These are phyloP conservation scores for Nephrotoma flavescens DNA, from an alignment of 2,888 invertebrate species.

Conservation along the genomic window DNA sequence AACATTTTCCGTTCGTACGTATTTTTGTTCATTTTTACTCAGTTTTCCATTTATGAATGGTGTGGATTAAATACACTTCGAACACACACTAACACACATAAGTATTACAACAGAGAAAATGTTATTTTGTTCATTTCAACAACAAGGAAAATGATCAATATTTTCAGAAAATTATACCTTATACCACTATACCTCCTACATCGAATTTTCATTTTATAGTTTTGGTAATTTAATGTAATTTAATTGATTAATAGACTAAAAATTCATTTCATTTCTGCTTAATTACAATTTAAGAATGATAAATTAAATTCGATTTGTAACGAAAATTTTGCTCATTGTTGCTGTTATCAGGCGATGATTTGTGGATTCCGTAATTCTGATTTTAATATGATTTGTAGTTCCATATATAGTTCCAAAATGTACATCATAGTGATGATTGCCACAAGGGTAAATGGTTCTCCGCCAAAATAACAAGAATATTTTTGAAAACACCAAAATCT, in stretches of 20 bases:
- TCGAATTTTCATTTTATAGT: not conserved
- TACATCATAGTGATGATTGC: too few species aligned
- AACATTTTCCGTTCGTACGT: not conserved
- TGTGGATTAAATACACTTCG: not conserved
- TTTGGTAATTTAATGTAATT: not conserved
- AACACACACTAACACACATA: not conserved
- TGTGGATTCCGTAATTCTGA: not conserved
- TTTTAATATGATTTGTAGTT: not conserved
- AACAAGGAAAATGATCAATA: not conserved
- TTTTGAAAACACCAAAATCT: too few species aligned
- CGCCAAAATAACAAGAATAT: not conserved
- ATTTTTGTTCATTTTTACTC: not conserved
- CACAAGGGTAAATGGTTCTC: not conserved
- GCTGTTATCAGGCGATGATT: not conserved
- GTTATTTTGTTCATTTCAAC: not conserved
- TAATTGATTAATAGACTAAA: not conserved
- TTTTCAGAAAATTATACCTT: not conserved
- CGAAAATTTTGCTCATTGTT: not conserved
- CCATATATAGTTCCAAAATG: not conserved
- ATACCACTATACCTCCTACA: too few species aligned
- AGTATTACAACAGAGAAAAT: not conserved
- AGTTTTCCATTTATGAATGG: not conserved
- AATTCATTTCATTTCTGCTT: not conserved
- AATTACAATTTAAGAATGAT: not conserved
- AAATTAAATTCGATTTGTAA: not conserved